A percentile compares a stretch with the other conserved stretches of the same genome.
Conservation (phyloP, 1,140 invertebrate species). For the Paraescarpia echinospica region DNA sequence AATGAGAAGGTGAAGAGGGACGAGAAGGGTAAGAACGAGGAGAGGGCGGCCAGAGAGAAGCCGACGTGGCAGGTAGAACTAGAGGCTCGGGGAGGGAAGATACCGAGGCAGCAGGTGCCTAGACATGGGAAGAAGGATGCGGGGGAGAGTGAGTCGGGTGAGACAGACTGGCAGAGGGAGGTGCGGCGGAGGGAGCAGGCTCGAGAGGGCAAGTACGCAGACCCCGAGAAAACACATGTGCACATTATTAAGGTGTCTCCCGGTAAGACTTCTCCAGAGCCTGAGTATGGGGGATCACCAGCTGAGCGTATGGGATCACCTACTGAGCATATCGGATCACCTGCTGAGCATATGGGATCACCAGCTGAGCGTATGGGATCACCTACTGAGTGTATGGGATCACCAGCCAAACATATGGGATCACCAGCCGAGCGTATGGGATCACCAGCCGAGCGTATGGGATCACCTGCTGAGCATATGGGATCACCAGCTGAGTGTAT, state of each 20-base stretch:
- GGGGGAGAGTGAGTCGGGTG: background rate
- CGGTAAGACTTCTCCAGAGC: background rate
- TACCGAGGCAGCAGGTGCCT: background rate
- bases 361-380: background rate
- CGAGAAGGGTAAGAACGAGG: background rate
- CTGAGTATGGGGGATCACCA: background rate
- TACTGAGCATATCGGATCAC: background rate
- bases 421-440: background rate
- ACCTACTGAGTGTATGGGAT: too few species aligned
- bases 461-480: background rate
- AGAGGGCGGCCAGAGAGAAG: background rate
- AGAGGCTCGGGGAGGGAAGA: conserved; percentile 6
- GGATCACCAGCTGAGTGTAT: background rate
- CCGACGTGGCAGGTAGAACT: conserved; percentile 9
- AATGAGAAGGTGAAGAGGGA: background rate
- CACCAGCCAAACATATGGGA: background rate
- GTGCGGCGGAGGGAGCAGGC: conserved; percentile 40
- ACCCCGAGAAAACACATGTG: conserved; percentile 14
- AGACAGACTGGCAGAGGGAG: conserved; percentile 42
- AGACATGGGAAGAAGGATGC: background rate
- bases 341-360: background rate
- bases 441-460: background rate
- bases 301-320: background rate
- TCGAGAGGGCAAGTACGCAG: conserved; percentile 25
- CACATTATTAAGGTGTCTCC: background rate